These are phyloP conservation scores for Ennomos fuscantarius DNA, from an alignment of 2,888 invertebrate species.

Conservation along the genomic window DNA sequence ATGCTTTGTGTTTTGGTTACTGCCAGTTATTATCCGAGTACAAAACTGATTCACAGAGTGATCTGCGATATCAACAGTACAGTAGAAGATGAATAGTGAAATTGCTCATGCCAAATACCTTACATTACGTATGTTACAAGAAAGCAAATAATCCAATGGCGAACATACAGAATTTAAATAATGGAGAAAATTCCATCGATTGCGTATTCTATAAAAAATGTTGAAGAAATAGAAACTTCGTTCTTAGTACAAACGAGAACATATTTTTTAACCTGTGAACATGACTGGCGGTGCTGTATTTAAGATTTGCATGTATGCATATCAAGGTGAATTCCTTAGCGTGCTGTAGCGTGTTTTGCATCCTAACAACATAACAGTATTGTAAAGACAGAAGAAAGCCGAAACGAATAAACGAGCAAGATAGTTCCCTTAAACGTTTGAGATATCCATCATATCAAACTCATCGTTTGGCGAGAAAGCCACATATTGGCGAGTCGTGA, in stretches of 20 bases:
- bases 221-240: too few species aligned
- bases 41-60: conserved; percentile 19
- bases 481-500: conserved; percentile 35
- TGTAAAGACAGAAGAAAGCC: conserved; percentile 13
- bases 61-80: conserved; percentile 23
- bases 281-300: too few species aligned
- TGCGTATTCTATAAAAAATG: too few species aligned
- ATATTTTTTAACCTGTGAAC: too few species aligned
- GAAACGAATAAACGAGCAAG: conserved; percentile 10
- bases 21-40: not conserved
- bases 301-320: too few species aligned
- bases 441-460: conserved; percentile 23
- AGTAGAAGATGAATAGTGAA: too few species aligned
- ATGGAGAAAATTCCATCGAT: too few species aligned
- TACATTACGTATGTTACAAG: too few species aligned
- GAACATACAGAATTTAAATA: too few species aligned
- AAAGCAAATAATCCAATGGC: too few species aligned
- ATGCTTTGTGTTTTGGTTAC: not conserved
- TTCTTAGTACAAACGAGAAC: too few species aligned
- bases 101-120: too few species aligned
- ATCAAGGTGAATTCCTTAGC: not conserved
- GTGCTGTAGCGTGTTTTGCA: conserved; percentile 1
- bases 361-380: not conserved
- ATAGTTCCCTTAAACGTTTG: conserved; percentile 23
- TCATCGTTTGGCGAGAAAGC: conserved; percentile 29